A percentile compares a stretch with the other conserved stretches of the same genome.
Conservation (phyloP, 2,797 vertebrate species). For the Yasuhikotakia modesta region DNA sequence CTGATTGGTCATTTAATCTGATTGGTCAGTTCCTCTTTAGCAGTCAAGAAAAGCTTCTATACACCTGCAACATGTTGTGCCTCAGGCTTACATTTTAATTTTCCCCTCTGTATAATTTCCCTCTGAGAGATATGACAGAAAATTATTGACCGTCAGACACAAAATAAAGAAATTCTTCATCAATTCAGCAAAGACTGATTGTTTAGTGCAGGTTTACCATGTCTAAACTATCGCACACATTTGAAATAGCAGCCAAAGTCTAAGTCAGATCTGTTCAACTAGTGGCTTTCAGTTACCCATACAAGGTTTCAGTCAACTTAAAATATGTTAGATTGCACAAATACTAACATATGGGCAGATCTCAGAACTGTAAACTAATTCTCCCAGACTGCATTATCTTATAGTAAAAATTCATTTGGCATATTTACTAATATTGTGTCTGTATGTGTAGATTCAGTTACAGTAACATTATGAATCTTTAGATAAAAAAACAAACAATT, state of each 20-base stretch:
- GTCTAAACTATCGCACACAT: neutral
- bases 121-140: slow-evolving; percentile 17
- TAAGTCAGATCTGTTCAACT: neutral
- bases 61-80: too few species aligned
- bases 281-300: too few species aligned
- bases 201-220: neutral
- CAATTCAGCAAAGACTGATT: slow-evolving; percentile 15
- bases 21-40: slow-evolving; percentile 52
- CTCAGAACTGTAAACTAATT: too few species aligned
- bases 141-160: neutral
- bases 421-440: too few species aligned
- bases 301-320: too few species aligned
- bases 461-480: too few species aligned
- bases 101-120: slow-evolving; percentile 30
- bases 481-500: too few species aligned
- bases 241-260: slow-evolving; percentile 2
- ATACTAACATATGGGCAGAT: too few species aligned
- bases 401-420: too few species aligned
- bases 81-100: neutral
- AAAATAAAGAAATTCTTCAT: slow-evolving; percentile 15
- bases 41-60: neutral
- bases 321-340: too few species aligned
- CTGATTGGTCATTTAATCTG: slow-evolving; percentile 57
- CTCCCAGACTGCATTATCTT: too few species aligned
- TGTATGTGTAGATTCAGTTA: too few species aligned